Evolutionary conservation across 2,888 invertebrate genomes (phyloP).

Genomic region (Dryobotodes eremita): DNA sequence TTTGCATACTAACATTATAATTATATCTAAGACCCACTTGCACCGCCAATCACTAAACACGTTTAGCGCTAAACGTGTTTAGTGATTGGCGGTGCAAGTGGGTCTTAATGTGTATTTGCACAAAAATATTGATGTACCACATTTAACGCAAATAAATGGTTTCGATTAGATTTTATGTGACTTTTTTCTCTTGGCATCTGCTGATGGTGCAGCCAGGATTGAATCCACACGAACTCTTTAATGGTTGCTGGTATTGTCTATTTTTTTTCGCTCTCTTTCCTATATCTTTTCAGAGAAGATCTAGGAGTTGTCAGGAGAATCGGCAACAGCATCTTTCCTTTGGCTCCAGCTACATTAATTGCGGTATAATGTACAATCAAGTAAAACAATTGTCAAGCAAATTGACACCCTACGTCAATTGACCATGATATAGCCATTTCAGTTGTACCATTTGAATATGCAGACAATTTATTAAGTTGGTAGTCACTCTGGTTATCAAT

Average conservation of each 20-base stretch:
- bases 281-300: background rate
- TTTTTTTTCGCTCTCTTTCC: background rate
- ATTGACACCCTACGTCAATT: background rate
- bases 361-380: too few species aligned
- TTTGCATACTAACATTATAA: background rate
- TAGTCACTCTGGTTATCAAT: background rate
- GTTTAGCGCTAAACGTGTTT: too few species aligned
- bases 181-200: background rate
- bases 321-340: background rate
- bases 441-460: background rate
- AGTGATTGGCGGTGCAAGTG: too few species aligned
- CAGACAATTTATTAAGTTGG: background rate
- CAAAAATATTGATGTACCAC: background rate
- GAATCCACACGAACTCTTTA: background rate
- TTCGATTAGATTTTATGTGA: background rate
- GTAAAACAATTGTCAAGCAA: background rate
- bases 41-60: too few species aligned
- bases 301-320: background rate
- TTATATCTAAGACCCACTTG: too few species aligned
- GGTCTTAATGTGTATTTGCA: background rate
- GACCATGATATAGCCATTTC: background rate
- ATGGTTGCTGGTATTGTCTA: background rate
- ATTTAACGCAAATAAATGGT: conserved; percentile 2
- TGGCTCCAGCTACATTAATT: background rate
- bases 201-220: background rate